Evolutionary conservation across 2,797 vertebrate genomes (phyloP), one percentile per base, ranked within the genome.

Genomic region (Knipowitschia caucasica): DNA sequence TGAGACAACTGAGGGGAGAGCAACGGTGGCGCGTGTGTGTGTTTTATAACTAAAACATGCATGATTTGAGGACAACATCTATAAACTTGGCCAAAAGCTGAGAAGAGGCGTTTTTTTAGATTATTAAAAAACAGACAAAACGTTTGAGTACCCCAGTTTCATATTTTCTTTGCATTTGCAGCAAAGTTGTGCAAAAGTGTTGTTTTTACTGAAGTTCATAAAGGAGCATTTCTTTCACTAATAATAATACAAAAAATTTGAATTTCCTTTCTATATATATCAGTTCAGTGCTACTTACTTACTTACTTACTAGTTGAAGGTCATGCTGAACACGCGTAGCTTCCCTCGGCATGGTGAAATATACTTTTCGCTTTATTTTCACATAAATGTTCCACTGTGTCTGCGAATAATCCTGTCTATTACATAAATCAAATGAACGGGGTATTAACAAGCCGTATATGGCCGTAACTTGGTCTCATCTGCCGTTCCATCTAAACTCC

Each of bases 301-400:
- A n/a, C n/a, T n/a, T n/a, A n/a, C n/a, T n/a, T n/a, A n/a, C n/a
- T 7, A 4, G 81, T 77, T 57, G 64, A 79, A 77, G 75, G 72
- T 71, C 34, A 20, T 29, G 21, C 39, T 1, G 1, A 44, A 27
- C 23, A n/a, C 42, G 27, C 10, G 42, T 27, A 17, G 42, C 11
- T 43, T 43, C 3, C 23, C 8, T 7, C 14, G 15, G 15, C 40
- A n/a, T 44, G 24, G 24, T 44, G 25, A 26, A 27, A 44, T 17
- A 9, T 27, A 26, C 24, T 44, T 44, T 14, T 3, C 18, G 27
- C 5, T 47, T 30, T 29, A 18, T 47, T 20, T 31, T 30, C 27
- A 20, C 17, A 31, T 30, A 47, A 47, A 47, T 47, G 10, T 47
- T 20, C 26, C 12, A 15, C 45, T 7, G 4, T 18, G 44, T 12